These are phyloP conservation scores for Helicolenus hilgendorfi DNA, from an alignment of 2,797 vertebrate species.

Conservation along the genomic window DNA sequence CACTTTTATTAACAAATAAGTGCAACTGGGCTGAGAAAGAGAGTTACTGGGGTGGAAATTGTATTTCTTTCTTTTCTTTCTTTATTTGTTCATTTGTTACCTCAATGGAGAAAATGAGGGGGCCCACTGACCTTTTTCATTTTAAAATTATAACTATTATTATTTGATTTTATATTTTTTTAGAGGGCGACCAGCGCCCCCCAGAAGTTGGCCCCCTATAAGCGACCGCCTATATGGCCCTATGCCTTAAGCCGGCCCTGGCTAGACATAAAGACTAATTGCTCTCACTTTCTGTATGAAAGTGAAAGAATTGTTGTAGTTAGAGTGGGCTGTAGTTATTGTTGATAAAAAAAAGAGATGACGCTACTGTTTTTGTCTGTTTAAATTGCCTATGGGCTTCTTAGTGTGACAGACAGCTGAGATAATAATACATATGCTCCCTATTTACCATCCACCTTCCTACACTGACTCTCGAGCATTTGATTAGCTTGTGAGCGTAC, in stretches of 20 bases:
- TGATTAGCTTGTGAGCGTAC: slow-evolving; percentile 11
- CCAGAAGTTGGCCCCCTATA: no score
- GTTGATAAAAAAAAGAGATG: slow-evolving; percentile 20
- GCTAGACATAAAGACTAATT: slow-evolving; percentile 8
- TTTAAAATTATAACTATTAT: no score
- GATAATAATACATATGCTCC: slow-evolving; percentile 38
- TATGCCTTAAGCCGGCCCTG: no score
- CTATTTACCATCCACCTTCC: slow-evolving; percentile 9
- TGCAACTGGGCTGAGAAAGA: no score
- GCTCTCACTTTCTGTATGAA: slow-evolving; percentile 20
- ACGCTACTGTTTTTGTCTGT: slow-evolving; percentile 37
- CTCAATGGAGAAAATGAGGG: no score
- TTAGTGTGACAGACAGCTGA: slow-evolving; percentile 42
- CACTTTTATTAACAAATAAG: no score
- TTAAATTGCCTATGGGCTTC: slow-evolving; percentile 52
- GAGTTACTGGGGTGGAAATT: no score
- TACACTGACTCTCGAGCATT: not conserved
- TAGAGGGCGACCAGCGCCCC: rapidly evolving
- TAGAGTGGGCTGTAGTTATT: slow-evolving; percentile 10
- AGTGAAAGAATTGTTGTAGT: slow-evolving; percentile 25
- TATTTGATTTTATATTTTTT: no score
- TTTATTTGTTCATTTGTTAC: no score
- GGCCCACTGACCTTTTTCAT: no score
- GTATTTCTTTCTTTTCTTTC: rapidly evolving
- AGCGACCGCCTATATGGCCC: no score